phyloP scores from a whole-genome alignment of 64 coral and sea anemone genomes.

The Pachyseris speciosa region DNA sequence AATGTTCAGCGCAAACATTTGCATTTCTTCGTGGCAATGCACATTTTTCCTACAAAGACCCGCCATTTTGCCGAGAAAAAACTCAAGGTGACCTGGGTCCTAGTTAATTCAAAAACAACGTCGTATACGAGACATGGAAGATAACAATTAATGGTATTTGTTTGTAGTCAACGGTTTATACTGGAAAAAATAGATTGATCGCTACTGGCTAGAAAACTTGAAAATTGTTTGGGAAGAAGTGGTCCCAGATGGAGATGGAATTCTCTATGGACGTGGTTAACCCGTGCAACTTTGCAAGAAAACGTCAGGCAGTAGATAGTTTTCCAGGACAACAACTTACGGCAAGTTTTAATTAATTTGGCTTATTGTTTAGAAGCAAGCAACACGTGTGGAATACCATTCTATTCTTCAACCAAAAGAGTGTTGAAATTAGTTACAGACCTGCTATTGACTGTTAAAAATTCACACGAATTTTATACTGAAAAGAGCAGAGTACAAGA shows the following conservation, averaged over 20 bases:
- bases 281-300: background rate
- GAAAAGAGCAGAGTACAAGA: too few species aligned
- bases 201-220: background rate
- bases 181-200: too few species aligned
- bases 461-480: too few species aligned
- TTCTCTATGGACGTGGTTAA: background rate
- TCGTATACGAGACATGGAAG: background rate
- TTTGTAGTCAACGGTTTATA: background rate
- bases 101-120: background rate
- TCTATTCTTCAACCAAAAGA: too few species aligned
- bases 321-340: background rate
- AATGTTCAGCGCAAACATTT: background rate
- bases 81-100: background rate
- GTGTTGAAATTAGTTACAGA: too few species aligned
- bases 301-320: conserved; percentile 14
- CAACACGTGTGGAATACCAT: too few species aligned
- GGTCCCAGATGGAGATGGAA: background rate
- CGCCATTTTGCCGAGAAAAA: background rate
- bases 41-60: background rate
- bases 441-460: too few species aligned
- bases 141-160: background rate
- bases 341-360: background rate
- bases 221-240: background rate
- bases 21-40: background rate
- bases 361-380: background rate